These are phyloP conservation scores for Felis chaus DNA, from an alignment of 2,113 vertebrate genomes.

Conservation along the genomic window DNA sequence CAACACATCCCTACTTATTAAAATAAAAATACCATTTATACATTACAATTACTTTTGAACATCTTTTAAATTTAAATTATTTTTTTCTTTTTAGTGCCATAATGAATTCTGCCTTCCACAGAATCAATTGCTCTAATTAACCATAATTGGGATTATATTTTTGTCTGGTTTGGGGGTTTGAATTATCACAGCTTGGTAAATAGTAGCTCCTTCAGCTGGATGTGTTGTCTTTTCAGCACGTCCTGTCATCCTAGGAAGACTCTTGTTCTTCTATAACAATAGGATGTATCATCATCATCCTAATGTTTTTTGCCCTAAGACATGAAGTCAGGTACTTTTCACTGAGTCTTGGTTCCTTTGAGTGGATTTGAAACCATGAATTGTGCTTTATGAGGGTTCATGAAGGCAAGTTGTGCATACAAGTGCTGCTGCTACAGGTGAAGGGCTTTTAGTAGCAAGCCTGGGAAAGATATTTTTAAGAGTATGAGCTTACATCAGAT, in stretches of 20 bases:
- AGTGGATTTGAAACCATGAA: neutral
- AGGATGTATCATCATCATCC: neutral
- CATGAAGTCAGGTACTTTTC: neutral
- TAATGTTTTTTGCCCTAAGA: neutral
- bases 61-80: slow-evolving; percentile 5
- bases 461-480: neutral
- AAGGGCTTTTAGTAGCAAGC: neutral
- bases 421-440: neutral
- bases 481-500: neutral
- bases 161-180: neutral
- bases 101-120: neutral
- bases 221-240: neutral
- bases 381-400: neutral
- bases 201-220: neutral
- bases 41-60: neutral
- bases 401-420: too few relatives aligned
- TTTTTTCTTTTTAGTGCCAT: neutral
- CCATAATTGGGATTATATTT: neutral
- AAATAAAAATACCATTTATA: neutral
- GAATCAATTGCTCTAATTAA: neutral
- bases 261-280: neutral
- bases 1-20: neutral
- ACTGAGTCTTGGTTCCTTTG: neutral
- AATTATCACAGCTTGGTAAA: neutral
- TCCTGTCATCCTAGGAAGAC: neutral